Base-by-base conservation (phyloP, 2,113 vertebrate species). In the Ammospiza caudacuta region DNA sequence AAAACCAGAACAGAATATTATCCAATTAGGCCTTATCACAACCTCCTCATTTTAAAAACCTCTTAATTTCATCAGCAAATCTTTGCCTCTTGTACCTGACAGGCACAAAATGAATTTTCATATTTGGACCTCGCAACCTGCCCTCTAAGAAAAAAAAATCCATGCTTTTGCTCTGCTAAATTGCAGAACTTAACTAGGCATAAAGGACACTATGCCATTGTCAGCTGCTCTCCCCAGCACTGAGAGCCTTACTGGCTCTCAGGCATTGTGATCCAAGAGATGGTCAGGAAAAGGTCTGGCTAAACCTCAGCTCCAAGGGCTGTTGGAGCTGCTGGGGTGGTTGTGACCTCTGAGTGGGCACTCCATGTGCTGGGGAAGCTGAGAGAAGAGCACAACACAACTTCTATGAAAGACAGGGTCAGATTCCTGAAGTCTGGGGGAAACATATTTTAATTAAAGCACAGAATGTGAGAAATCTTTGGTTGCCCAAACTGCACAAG, bases 311-410 rank as follows among this genome's bases (percentile, higher is more conserved):
- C 33, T 73, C 44, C 23, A 35, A 52, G n/a, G 21, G 21, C 35
- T 82, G 43, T 35, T 55, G 33, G 16, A 2, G 7, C 11, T 41
- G 29, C 43, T 41, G 11, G 7, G 21, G 11, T 70, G 57, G 33
- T 28, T 9, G 9, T 14, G 29, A 59, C 29, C 15, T 63, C 39
- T 52, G 29, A 52, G 25, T 33, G 28, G 6, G 27, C 46, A 28
- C 24, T 55, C 0, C 0, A 3, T n/a, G 15, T 57, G 24, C 6
- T 52, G 44, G 9, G 49, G 28, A 72, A 68, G 16, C 6, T 68
- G 28, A 21, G 11, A 77, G 35, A 72, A 47, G 12, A 57, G 12
- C 41, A 6, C 9, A 62, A 52, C 5, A 6, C 11, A 76, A 55
- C 33, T 61, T 70, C 31, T 79, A 15, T 0, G 2, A 61, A 69